Evolutionary conservation across 2,113 vertebrate species (phyloP).

Genomic region (Corvus moneduloides): DNA sequence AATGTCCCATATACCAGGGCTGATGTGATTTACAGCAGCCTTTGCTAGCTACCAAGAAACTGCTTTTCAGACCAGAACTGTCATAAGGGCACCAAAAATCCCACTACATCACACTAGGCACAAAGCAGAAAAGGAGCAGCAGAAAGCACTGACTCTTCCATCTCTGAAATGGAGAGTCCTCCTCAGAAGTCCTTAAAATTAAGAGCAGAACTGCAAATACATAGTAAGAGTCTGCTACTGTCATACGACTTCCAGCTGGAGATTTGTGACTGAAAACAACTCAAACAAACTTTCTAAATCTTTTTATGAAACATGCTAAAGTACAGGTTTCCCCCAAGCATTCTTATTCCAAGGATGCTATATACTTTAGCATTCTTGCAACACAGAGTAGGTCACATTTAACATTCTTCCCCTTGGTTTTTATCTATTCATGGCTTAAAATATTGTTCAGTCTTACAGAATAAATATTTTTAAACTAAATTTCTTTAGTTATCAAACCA

Average conservation of each 20-base stretch:
- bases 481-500: neutral
- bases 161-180: neutral
- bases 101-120: neutral
- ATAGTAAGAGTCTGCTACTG: neutral
- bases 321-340: neutral
- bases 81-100: neutral
- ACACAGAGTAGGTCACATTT: neutral
- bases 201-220: neutral
- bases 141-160: neutral
- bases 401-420: neutral
- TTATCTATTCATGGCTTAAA: neutral
- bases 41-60: neutral
- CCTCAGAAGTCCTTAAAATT: neutral
- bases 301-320: neutral
- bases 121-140: neutral
- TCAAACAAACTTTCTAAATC: neutral
- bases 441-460: neutral
- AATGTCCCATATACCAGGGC: neutral
- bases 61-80: neutral
- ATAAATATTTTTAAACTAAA: neutral
- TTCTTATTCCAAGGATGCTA: neutral
- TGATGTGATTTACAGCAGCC: neutral
- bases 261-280: neutral
- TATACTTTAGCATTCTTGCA: neutral
- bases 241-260: neutral